A percentile compares a stretch with the other conserved stretches of the same genome.
Conservation (phyloP, 2,113 vertebrate genomes). For the Eretmochelys imbricata region DNA sequence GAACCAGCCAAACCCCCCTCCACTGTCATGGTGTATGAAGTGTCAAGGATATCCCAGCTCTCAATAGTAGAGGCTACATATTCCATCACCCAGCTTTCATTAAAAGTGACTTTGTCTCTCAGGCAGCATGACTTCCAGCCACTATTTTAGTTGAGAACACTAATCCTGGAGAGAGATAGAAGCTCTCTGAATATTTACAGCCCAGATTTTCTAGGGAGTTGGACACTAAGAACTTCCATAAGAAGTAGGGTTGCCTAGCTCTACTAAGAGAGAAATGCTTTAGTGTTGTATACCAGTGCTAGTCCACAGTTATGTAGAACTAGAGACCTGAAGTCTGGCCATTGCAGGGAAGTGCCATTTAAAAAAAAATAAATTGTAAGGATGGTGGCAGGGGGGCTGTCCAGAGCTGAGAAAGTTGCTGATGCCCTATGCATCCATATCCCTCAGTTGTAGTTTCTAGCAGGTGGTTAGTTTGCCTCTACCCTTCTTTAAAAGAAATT, state of each 20-base stretch:
- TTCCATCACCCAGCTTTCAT: not conserved
- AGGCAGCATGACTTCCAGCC: not conserved
- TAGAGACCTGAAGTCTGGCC: not conserved
- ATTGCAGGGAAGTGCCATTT: no score
- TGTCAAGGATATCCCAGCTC: not conserved
- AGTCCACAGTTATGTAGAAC: not conserved
- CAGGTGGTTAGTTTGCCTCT: not conserved
- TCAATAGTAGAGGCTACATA: not conserved
- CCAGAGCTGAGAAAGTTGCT: not conserved
- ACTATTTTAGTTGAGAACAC: not conserved
- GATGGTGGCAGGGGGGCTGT: no score
- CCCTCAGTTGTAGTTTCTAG: not conserved
- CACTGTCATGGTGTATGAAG: not conserved
- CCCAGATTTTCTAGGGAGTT: not conserved
- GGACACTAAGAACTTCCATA: not conserved
- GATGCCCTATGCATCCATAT: not conserved
- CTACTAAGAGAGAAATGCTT: not conserved
- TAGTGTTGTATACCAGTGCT: not conserved
- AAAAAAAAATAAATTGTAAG: no score
- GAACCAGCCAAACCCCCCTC: not conserved
- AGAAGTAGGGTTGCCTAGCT: not conserved
- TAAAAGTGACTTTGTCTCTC: not conserved
- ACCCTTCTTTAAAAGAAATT: not conserved
- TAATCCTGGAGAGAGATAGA: not conserved
- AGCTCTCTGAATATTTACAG: not conserved